These are phyloP conservation scores for Trichechus manatus DNA, from an alignment of 2,113 vertebrate genomes.

Conservation along the genomic window DNA sequence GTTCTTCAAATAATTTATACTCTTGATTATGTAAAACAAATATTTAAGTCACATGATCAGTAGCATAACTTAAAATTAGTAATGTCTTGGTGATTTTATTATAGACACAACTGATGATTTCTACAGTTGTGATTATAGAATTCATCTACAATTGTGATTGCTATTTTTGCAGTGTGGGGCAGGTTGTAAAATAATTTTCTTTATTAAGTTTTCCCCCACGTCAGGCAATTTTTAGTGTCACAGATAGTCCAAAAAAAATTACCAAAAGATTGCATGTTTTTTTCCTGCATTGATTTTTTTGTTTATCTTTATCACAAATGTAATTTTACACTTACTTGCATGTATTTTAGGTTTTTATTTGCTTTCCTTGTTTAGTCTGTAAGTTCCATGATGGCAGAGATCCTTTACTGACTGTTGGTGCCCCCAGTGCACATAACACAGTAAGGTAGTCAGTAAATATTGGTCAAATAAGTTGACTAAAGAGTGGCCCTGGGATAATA, in stretches of 20 bases:
- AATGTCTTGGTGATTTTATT: constrained; percentile 52
- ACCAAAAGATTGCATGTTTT: neutral
- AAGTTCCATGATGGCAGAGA: constrained; percentile 2
- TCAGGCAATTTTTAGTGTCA: constrained; percentile 35
- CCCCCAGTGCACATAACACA: neutral
- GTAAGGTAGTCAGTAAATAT: constrained; percentile 22
- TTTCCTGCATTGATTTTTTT: constrained; percentile 23
- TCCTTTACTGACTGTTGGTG: neutral
- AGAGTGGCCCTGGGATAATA: constrained; percentile 6
- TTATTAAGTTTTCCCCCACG: neutral
- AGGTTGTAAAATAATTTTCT: constrained; percentile 56
- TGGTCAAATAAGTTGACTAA: constrained; percentile 55
- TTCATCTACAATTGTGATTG: constrained; percentile 13
- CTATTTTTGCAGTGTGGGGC: constrained; percentile 49
- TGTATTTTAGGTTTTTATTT: constrained; percentile 44
- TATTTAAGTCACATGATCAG: neutral
- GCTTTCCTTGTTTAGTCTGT: neutral
- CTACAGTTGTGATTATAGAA: neutral
- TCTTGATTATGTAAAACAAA: constrained; percentile 52
- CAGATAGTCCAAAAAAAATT: neutral
- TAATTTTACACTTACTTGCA: constrained; percentile 37
- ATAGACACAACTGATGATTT: constrained; percentile 32
- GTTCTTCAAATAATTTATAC: constrained; percentile 48
- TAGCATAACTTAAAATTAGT: constrained; percentile 18
- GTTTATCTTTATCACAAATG: neutral